These are phyloP conservation scores for Magallana angulata DNA, from an alignment of 1,140 invertebrate species.

Conservation along the genomic window DNA sequence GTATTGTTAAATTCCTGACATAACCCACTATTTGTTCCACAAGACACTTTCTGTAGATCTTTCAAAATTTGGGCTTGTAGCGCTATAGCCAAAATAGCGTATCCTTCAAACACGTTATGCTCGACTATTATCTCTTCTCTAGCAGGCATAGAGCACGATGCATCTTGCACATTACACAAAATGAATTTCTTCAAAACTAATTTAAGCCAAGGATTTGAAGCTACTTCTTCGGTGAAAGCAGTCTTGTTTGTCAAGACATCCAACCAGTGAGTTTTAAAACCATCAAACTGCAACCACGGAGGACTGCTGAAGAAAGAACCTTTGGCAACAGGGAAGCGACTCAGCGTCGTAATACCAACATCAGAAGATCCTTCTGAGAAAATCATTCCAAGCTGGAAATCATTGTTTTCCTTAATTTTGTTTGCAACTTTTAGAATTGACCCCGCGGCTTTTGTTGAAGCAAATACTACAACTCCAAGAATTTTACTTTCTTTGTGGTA, in stretches of 20 bases:
- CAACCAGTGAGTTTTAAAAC: constrained; percentile 40
- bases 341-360: neutral
- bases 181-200: neutral
- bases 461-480: constrained; percentile 40
- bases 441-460: neutral
- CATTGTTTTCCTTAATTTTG: neutral
- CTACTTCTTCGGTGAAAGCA: neutral
- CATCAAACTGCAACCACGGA: neutral
- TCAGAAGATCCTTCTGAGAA: neutral
- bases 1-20: neutral
- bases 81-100: neutral
- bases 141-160: neutral
- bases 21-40: neutral
- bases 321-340: neutral
- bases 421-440: neutral
- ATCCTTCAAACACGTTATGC: neutral
- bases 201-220: constrained; percentile 34
- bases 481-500: neutral
- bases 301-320: constrained; percentile 41
- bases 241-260: constrained; percentile 25
- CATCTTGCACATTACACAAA: neutral
- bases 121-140: neutral
- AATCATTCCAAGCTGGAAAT: constrained; percentile 9
- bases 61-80: neutral
- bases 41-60: neutral